Base-by-base conservation (phyloP, 2,888 invertebrate species). In the Vannuccia rotundouncinata region DNA sequence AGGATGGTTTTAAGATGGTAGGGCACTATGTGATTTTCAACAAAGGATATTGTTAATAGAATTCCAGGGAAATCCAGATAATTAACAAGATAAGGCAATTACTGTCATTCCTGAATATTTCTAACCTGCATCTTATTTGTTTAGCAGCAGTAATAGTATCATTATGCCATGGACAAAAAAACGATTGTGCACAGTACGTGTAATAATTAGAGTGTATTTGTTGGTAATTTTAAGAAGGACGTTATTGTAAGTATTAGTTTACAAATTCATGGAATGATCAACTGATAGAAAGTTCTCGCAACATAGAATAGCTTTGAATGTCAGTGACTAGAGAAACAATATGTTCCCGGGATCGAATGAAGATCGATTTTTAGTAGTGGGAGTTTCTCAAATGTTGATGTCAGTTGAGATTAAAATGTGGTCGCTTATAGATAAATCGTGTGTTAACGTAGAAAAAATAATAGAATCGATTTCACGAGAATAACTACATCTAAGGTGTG, bases 401-500 rank as follows among this genome's bases (percentile, higher is more conserved):
- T 66, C 25, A 66, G 22, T 5, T 66, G 66, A 66, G 66, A 66
- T 66, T 17, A 66, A 66, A 66, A 66, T 17, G 25, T 66, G 22
- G 66, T 66, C 22, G 66, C 66, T 66, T 22, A 66, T 66, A 66
- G 66, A 66, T 66, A 66, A 66, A 66, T 66, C 66, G 66, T 66
- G 66, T 66, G 66, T 66, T 66, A 66, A 22, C 10, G 66, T 66
- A 66, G 66, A 66, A 66, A 22, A 66, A 66, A 66, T 66, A 27
- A 66, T 66, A 66, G 66, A 66, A 66, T 66, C 10, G 25, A n/a
- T 66, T 66, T 66, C 66, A 66, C 66, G 22, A 66, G 66, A 66
- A 66, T 66, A 66, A 66, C 66, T n/a, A 66, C 2, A 66, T 66
- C 66, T 66, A 66, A 66, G 66, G 66, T 66, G 25, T n/a, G 66